Percentiles rank a stretch among this genome's conserved stretches.
Conservation (phyloP, 2,797 vertebrate genomes). For the Melopsittacus undulatus region DNA sequence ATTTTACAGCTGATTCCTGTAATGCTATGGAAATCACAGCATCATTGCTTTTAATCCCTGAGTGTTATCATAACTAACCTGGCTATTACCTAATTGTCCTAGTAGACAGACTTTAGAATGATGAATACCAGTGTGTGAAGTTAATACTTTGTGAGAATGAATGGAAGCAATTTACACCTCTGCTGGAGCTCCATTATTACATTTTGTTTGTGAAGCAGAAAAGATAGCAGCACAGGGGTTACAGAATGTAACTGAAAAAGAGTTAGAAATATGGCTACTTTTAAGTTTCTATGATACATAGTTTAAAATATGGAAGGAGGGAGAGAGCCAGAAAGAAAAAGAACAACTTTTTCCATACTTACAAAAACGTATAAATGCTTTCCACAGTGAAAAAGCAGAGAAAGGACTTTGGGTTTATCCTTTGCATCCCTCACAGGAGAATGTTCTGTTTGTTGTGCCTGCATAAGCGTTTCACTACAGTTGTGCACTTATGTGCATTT, state of each 20-base stretch:
- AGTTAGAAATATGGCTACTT: conserved; percentile 27
- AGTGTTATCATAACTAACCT: not conserved
- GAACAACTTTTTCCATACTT: not conserved
- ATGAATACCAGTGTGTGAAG: conserved; percentile 61
- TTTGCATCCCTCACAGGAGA: fast-evolving
- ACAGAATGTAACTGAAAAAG: conserved; percentile 21
- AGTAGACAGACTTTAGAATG: conserved; percentile 53
- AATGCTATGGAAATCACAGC: not conserved
- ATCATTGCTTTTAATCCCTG: not conserved
- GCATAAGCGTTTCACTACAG: not conserved
- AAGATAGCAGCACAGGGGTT: conserved; percentile 29
- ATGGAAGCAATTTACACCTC: conserved; percentile 74
- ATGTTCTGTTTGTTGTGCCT: not conserved
- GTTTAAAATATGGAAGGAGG: not conserved
- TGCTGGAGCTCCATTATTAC: conserved; percentile 54
- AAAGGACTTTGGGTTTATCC: not conserved
- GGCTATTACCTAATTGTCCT: not conserved
- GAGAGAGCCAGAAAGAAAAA: not conserved
- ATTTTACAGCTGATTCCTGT: not conserved
- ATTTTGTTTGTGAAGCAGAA: conserved; percentile 47
- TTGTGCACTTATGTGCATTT: not conserved
- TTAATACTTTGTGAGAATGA: conserved; percentile 68
- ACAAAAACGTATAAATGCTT: not conserved
- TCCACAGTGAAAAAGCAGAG: not conserved
- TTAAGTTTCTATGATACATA: not conserved